These are phyloP conservation scores for Uria lomvia DNA, from an alignment of 2,113 vertebrate species.

Conservation along the genomic window DNA sequence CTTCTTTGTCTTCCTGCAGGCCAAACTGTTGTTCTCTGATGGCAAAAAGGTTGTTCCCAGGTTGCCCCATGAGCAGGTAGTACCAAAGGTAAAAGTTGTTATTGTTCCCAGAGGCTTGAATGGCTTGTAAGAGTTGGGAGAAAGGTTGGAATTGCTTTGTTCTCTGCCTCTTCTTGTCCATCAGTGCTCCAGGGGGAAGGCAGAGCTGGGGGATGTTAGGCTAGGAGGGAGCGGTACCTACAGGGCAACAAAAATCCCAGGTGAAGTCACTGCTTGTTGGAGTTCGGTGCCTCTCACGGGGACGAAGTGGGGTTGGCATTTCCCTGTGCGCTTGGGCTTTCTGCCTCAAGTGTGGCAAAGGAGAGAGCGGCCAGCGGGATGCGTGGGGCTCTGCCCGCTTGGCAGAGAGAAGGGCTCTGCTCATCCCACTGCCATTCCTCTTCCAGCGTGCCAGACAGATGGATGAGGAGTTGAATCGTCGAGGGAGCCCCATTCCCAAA, in stretches of 20 bases:
- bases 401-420: background rate
- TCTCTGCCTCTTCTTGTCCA: background rate
- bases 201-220: background rate
- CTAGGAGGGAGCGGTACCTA: background rate
- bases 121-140: background rate
- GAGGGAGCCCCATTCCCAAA: slow-evolving; percentile 86
- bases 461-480: slow-evolving; percentile 84
- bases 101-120: background rate
- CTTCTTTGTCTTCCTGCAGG: slow-evolving; percentile 70
- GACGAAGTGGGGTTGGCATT: rapidly evolving
- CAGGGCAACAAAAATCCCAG: background rate
- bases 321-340: background rate
- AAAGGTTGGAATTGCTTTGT: background rate
- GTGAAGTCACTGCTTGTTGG: background rate
- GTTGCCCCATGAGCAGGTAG: slow-evolving; percentile 71
- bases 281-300: rapidly evolving
- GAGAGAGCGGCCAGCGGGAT: rapidly evolving
- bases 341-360: background rate
- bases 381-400: rapidly evolving
- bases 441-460: slow-evolving; percentile 79
- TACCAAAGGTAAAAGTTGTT: slow-evolving; percentile 79
- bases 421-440: background rate
- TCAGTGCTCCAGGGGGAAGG: background rate
- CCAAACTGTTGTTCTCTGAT: slow-evolving; percentile 90
- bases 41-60: slow-evolving; percentile 76